Conservation (phyloP, 2,113 vertebrate genomes). For the Tyto alba region DNA sequence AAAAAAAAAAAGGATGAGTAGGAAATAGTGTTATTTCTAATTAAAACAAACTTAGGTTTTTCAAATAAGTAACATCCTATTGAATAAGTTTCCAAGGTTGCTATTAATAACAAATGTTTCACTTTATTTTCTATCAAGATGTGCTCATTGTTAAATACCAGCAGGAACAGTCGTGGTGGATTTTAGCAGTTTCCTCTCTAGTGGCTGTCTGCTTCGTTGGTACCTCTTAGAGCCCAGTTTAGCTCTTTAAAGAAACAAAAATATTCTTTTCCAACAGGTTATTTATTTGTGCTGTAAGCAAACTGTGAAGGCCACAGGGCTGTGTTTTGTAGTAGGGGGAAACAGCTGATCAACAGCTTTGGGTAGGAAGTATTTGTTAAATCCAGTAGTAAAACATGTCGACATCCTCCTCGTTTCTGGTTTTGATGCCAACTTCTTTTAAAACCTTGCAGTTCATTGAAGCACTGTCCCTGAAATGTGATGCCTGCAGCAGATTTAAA, state of each 20-base stretch:
- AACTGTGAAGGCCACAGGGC: neutral
- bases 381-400: neutral
- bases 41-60: neutral
- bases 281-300: constrained; percentile 3
- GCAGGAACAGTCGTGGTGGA: neutral
- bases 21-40: neutral
- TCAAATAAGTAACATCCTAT: neutral
- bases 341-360: neutral
- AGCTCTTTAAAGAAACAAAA: neutral
- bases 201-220: neutral
- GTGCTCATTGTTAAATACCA: neutral
- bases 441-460: neutral
- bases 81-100: neutral
- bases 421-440: neutral
- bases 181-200: neutral
- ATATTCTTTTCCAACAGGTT: neutral
- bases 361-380: neutral
- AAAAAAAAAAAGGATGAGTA: neutral
- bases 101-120: neutral
- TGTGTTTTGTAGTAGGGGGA: neutral
- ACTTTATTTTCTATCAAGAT: neutral
- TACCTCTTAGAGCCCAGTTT: neutral
- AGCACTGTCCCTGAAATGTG: neutral
- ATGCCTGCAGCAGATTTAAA: neutral
- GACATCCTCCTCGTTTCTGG: neutral